A percentile compares a stretch with the other conserved stretches of the same genome.
Conservation (phyloP, 2,888 invertebrate genomes). For the Tolmerus cingulatus region DNA sequence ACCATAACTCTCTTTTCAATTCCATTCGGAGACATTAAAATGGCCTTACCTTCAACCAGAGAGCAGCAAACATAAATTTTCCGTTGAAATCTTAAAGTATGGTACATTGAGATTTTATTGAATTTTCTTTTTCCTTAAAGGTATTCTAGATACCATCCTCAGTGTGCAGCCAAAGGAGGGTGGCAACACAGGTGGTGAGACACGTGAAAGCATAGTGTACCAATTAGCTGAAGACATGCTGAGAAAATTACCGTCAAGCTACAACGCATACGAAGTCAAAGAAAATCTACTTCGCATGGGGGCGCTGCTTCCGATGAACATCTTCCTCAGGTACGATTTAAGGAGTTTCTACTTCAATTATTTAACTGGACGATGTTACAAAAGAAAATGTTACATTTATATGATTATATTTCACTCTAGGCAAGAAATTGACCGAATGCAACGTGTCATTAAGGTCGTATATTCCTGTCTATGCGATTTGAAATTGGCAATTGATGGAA, state of each 20-base stretch:
- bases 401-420: slow-evolving; percentile 57
- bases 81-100: not conserved
- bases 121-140: slow-evolving; percentile 53
- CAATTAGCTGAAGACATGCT: slow-evolving; percentile 93
- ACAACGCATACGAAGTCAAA: slow-evolving; percentile 87
- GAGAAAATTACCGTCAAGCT: slow-evolving; percentile 82
- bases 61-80: not conserved
- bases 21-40: not conserved
- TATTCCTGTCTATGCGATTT: slow-evolving; percentile 84
- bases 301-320: slow-evolving; percentile 92
- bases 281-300: slow-evolving; percentile 93
- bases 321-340: slow-evolving; percentile 74
- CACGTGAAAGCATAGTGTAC: slow-evolving; percentile 91
- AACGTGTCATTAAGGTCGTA: slow-evolving; percentile 82
- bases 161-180: slow-evolving; percentile 98
- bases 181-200: slow-evolving; percentile 88
- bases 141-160: slow-evolving; percentile 90
- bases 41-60: not conserved
- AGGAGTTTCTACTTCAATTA: not conserved
- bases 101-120: not conserved
- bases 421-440: slow-evolving; percentile 84
- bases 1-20: not conserved
- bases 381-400: not conserved
- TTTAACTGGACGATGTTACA: not conserved
- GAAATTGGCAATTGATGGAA: slow-evolving; percentile 95